A percentile compares a stretch with the other conserved stretches of the same genome.
These are phyloP conservation scores for Hetaerina titia DNA, from an alignment of 2,888 invertebrate genomes.

Conservation along the genomic window DNA sequence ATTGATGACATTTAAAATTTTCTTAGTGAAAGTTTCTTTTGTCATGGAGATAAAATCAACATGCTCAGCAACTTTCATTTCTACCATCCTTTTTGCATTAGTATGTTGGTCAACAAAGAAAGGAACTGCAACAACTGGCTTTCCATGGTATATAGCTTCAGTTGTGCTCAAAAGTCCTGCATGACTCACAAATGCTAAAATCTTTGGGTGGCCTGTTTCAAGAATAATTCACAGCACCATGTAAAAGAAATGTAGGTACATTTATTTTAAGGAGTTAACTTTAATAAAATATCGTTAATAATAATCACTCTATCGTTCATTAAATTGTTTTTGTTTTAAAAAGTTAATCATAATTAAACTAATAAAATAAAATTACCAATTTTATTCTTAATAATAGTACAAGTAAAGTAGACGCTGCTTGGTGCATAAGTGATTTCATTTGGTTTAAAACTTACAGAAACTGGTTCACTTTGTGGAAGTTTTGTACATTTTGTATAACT, in stretches of 20 bases:
- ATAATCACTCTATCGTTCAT: too few relatives aligned
- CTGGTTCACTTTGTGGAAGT: too few relatives aligned
- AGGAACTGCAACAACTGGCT: conserved; percentile 10
- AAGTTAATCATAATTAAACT: not conserved
- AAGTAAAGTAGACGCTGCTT: too few relatives aligned
- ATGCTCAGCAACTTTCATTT: conserved; percentile 21
- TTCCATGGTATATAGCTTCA: conserved; percentile 48
- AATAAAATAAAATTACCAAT: not conserved
- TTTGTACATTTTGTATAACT: too few relatives aligned
- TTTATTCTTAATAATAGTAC: too few relatives aligned
- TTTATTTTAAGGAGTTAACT: too few relatives aligned
- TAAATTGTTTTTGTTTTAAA: too few relatives aligned
- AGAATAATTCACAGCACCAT: too few relatives aligned
- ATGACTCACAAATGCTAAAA: conserved; percentile 53
- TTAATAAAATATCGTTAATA: too few relatives aligned
- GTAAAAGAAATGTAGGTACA: too few relatives aligned
- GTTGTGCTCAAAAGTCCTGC: conserved; percentile 44
- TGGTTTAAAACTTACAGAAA: too few relatives aligned
- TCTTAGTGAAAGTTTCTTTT: not conserved
- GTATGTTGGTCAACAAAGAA: conserved; percentile 63
- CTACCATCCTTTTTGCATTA: conserved; percentile 23
- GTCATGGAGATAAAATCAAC: conserved; percentile 20
- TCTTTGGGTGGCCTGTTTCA: conserved; percentile 39
- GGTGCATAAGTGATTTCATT: too few relatives aligned
- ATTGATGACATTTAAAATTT: conserved; percentile 24